Conservation (phyloP, 2,113 vertebrate species). For the Tenrec ecaudatus region DNA sequence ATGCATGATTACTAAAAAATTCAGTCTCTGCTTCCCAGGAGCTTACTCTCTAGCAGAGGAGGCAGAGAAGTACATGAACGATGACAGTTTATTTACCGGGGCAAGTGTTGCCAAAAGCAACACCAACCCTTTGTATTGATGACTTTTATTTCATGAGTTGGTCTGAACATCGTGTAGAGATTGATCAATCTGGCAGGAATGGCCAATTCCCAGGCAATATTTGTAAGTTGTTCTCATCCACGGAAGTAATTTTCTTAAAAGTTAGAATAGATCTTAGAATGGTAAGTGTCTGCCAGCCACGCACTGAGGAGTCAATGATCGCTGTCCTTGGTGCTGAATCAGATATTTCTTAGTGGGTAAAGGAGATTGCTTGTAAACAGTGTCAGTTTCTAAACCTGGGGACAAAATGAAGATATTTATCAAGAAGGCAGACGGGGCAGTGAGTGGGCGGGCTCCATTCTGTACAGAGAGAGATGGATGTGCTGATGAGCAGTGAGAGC, state of each 20-base stretch:
- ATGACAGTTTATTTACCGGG: neutral
- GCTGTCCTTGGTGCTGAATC: conserved; percentile 46
- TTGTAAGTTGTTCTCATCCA: neutral
- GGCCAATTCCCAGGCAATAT: neutral
- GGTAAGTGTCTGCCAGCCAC: neutral
- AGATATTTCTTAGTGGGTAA: neutral
- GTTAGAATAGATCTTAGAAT: neutral
- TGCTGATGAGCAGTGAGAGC: neutral
- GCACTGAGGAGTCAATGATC: neutral
- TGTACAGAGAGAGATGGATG: conserved; percentile 3
- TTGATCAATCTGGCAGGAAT: neutral
- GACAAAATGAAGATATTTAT: neutral
- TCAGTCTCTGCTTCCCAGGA: neutral
- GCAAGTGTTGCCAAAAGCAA: neutral
- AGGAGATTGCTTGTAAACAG: neutral
- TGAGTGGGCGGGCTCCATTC: neutral
- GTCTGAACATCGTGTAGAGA: neutral
- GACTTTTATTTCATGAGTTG: conserved; percentile 29
- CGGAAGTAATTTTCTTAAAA: conserved; percentile 4
- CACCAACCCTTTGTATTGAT: neutral
- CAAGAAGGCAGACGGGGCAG: neutral
- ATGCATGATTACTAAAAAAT: neutral
- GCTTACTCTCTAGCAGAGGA: neutral
- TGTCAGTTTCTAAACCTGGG: neutral
- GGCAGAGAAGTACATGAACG: neutral